Evolutionary conservation across 2,797 vertebrate genomes (phyloP).

Genomic region (Silurus lanzhouensis): DNA sequence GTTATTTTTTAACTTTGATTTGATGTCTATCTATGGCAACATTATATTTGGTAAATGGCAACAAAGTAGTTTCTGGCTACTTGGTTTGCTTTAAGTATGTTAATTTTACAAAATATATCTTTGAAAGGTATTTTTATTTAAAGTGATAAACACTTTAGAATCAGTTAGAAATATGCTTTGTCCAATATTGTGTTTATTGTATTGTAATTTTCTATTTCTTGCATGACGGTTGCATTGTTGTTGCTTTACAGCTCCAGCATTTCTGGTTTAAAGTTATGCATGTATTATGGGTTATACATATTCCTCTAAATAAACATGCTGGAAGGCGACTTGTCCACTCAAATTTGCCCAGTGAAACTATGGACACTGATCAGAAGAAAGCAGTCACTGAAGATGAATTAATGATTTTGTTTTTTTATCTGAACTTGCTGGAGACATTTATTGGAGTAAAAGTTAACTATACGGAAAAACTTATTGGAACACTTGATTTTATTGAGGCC

Average conservation of each 20-base stretch:
- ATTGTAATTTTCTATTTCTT: background rate
- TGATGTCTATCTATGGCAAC: background rate
- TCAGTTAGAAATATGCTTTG: background rate
- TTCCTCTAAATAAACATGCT: background rate
- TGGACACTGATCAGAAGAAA: background rate
- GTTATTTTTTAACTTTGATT: background rate
- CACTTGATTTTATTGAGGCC: too few relatives aligned
- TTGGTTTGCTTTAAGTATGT: background rate
- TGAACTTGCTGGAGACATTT: background rate
- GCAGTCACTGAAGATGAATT: background rate
- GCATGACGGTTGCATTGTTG: background rate
- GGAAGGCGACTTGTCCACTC: background rate
- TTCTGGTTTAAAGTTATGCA: background rate
- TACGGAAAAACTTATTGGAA: too few relatives aligned
- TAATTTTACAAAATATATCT: background rate
- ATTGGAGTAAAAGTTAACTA: background rate
- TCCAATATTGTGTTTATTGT: background rate
- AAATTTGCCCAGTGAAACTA: background rate
- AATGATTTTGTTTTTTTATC: background rate
- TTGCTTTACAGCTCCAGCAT: background rate
- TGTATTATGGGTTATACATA: background rate
- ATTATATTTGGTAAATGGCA: background rate
- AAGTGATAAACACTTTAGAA: background rate
- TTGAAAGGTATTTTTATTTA: background rate
- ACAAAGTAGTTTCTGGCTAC: background rate